A percentile compares a stretch with the other conserved stretches of the same genome.
Conservation (phyloP, 2,797 vertebrate genomes). For the Hydrocynus forskahlii region DNA sequence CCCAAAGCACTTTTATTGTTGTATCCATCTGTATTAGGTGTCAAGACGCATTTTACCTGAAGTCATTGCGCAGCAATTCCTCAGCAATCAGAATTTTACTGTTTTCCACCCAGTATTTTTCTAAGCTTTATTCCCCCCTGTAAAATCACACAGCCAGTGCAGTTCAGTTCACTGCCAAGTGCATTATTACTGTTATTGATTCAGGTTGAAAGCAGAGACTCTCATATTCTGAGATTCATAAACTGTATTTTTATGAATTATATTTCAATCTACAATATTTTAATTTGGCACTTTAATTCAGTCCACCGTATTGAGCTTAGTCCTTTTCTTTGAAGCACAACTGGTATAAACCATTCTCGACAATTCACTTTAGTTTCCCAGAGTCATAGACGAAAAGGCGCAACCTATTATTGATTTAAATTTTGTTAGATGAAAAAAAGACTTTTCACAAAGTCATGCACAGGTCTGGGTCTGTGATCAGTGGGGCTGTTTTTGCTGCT, state of each 20-base stretch:
- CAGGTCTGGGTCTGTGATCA: background rate
- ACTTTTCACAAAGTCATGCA: background rate
- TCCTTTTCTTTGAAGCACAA: background rate
- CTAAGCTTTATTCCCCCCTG: conserved; percentile 9
- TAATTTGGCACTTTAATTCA: background rate
- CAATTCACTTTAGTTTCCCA: background rate
- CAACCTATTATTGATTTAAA: background rate
- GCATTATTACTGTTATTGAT: too few species aligned
- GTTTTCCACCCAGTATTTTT: conserved; percentile 11
- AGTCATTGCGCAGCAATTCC: conserved; percentile 48
- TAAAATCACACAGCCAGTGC: background rate
- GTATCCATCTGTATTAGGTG: conserved; percentile 52
- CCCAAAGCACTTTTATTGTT: conserved; percentile 60
- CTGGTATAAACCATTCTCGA: too few species aligned
- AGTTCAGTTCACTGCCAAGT: conserved; percentile 10
- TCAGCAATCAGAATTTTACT: conserved; percentile 27
- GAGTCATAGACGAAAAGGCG: background rate
- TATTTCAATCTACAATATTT: background rate
- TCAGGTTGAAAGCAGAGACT: background rate
- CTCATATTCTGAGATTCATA: background rate
- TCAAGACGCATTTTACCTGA: conserved; percentile 51
- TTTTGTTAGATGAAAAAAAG: background rate
- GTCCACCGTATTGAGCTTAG: background rate
- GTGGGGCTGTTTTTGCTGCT: background rate
- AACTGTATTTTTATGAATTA: background rate